These are phyloP conservation scores for Ptiloglossa arizonensis DNA, from an alignment of 1,140 invertebrate species.

Conservation along the genomic window DNA sequence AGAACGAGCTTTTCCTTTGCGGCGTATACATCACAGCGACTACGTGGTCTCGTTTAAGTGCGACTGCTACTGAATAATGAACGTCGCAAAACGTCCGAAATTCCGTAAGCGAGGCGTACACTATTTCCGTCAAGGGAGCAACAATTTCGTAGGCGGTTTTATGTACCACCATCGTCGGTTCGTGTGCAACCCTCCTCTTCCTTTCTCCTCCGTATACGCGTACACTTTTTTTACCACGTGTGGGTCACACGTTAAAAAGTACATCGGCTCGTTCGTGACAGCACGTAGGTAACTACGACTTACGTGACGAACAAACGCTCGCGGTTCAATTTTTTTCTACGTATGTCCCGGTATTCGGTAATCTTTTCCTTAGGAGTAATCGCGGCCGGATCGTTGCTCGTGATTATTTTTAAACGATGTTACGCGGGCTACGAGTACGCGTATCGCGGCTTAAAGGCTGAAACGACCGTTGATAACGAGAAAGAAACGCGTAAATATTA, in stretches of 20 bases:
- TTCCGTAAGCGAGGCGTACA: slow-evolving; percentile 52
- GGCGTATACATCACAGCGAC: slow-evolving; percentile 41
- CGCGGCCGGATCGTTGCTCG: neutral
- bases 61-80: slow-evolving; percentile 62
- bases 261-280: slow-evolving; percentile 5
- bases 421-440: too few species aligned
- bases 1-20: slow-evolving; percentile 27
- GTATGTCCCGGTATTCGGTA: slow-evolving; percentile 1
- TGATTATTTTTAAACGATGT: too few species aligned
- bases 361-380: neutral
- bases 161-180: slow-evolving; percentile 42
- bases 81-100: slow-evolving; percentile 59
- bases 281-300: slow-evolving; percentile 50
- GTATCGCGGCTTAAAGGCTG: too few species aligned
- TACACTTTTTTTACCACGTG: slow-evolving; percentile 44
- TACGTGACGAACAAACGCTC: slow-evolving; percentile 32
- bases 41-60: slow-evolving; percentile 61
- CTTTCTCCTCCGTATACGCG: neutral
- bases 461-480: too few species aligned
- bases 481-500: too few species aligned
- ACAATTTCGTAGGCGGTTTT: slow-evolving; percentile 66
- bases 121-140: slow-evolving; percentile 64
- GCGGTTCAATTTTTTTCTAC: neutral
- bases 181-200: too few species aligned
- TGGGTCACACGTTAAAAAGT: slow-evolving; percentile 41